A percentile compares a stretch with the other conserved stretches of the same genome.
Conservation (phyloP, 1,140 invertebrate species). For the Pseudomyrmex flavicornis region DNA sequence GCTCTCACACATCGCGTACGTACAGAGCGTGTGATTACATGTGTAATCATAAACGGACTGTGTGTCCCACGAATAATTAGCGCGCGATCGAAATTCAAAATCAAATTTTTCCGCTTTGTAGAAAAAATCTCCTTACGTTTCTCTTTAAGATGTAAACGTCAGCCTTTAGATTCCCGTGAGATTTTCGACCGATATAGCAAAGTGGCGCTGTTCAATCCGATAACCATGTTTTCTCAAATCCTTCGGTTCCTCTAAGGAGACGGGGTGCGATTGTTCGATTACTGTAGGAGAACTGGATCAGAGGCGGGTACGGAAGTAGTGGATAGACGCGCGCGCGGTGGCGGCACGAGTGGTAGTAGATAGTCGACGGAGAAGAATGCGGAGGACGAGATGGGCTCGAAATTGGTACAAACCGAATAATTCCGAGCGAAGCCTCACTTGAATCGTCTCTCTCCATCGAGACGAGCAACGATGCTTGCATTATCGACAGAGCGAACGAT, state of each 20-base stretch:
- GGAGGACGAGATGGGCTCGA: conserved; percentile 67
- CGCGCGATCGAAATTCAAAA: conserved; percentile 13
- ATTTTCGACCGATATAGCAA: conserved; percentile 50
- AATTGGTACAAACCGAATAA: conserved; percentile 77
- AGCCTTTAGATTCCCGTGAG: conserved; percentile 35
- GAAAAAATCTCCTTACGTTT: conserved; percentile 37
- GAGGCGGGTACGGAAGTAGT: not conserved
- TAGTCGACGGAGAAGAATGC: conserved; percentile 24
- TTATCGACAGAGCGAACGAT: conserved; percentile 66
- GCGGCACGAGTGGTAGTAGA: conserved; percentile 40
- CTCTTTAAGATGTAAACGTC: conserved; percentile 44
- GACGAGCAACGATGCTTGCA: conserved; percentile 68
- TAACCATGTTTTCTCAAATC: conserved; percentile 65
- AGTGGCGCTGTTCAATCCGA: conserved; percentile 59
- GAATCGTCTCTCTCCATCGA: conserved; percentile 60
- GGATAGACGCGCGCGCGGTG: conserved; percentile 21
- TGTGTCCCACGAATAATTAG: not conserved
- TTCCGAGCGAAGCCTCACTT: conserved; percentile 65
- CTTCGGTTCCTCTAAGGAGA: conserved; percentile 36
- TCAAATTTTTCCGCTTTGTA: conserved; percentile 12
- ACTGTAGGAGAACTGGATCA: conserved; percentile 41
- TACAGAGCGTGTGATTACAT: not conserved
- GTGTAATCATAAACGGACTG: not conserved
- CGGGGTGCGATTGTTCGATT: conserved; percentile 57
- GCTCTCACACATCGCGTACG: not conserved